Percentiles rank a stretch among this genome's conserved stretches.
Evolutionary conservation across 2,113 vertebrate species (phyloP).

Genomic region (Balaenoptera acutorostrata): DNA sequence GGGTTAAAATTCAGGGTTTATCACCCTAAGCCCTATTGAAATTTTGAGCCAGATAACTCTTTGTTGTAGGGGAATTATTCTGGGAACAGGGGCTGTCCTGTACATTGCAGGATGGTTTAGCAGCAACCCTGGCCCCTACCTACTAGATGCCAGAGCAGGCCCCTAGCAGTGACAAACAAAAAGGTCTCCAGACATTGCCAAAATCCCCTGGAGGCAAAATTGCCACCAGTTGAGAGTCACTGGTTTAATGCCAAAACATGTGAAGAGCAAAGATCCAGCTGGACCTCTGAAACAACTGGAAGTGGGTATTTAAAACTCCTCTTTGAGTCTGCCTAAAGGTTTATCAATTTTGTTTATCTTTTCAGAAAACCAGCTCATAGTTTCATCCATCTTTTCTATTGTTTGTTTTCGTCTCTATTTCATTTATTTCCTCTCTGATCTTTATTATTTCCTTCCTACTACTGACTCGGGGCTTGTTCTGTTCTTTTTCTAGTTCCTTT

Average conservation of each 20-base stretch:
- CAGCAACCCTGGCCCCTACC: background rate
- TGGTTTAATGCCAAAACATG: background rate
- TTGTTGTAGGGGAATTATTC: background rate
- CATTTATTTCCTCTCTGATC: background rate
- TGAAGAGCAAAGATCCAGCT: background rate
- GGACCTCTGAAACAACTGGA: background rate
- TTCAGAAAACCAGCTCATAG: background rate
- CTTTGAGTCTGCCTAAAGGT: background rate
- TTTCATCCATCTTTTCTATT: background rate
- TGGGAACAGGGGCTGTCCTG: too few relatives aligned
- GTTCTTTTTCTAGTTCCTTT: background rate
- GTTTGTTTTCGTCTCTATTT: background rate
- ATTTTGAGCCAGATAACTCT: background rate
- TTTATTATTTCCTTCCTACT: background rate
- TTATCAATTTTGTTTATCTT: background rate
- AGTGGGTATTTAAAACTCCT: background rate
- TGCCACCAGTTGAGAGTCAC: background rate
- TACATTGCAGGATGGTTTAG: background rate
- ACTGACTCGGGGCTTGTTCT: background rate
- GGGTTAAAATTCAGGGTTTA: background rate
- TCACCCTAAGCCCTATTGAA: background rate
- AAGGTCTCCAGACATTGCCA: background rate
- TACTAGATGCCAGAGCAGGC: background rate
- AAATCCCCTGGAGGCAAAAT: background rate
- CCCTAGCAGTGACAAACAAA: background rate